Percentiles rank a stretch among this genome's conserved stretches.
Evolutionary conservation across 2,888 invertebrate genomes (phyloP).

Genomic region (Agrochola macilenta): DNA sequence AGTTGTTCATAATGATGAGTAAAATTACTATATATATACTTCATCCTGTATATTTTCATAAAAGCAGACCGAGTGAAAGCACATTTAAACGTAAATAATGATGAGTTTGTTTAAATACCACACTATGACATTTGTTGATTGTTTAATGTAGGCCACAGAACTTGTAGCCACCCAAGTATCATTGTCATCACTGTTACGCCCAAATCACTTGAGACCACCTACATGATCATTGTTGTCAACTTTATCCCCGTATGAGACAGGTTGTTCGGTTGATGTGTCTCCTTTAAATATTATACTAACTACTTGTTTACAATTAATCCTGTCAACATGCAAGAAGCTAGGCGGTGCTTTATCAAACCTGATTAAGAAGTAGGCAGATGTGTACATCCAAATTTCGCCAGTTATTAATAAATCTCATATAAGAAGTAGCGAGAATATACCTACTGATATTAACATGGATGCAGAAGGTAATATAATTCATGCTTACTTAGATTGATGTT

Average conservation of each 20-base stretch:
- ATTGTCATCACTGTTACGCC: slow-evolving; percentile 48
- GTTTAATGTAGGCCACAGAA: slow-evolving; percentile 15
- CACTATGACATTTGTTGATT: slow-evolving; percentile 14
- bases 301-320: slow-evolving; percentile 1
- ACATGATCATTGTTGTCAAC: slow-evolving; percentile 41
- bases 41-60: background rate
- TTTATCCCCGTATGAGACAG: slow-evolving; percentile 24
- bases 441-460: background rate
- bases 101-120: background rate
- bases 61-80: background rate
- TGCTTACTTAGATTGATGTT: background rate
- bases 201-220: slow-evolving; percentile 56
- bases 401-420: background rate
- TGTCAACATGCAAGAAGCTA: background rate
- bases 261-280: slow-evolving; percentile 24
- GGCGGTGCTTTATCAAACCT: background rate
- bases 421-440: background rate
- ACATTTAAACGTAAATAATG: background rate
- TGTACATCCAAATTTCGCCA: background rate
- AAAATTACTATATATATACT: no score
- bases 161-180: slow-evolving; percentile 52
- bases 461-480: background rate
- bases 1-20: no score
- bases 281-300: slow-evolving; percentile 1
- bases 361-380: no score